Base-by-base conservation (phyloP, 2,797 vertebrate species). In the Enoplosus armatus region DNA sequence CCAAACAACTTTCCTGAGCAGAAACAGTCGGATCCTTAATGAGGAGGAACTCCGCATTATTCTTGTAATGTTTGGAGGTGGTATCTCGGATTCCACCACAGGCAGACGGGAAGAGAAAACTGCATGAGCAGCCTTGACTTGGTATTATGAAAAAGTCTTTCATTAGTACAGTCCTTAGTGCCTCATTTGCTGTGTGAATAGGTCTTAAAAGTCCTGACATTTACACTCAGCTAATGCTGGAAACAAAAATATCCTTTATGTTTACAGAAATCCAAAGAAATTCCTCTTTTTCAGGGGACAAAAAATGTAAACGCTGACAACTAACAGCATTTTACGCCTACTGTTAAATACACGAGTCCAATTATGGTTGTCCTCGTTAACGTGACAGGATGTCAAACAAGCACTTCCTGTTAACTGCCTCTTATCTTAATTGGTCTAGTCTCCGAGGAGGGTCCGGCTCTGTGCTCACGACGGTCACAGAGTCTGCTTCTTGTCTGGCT, bases 361-460 rank as follows among this genome's bases (percentile, higher is more conserved):
- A 91, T 93, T 91, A 91, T 43, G 82, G 73, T 82, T 82, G 92
- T 93, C 89, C 94, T 94, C 82, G 88, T 95, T 95, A 94, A 93
- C 89, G 65, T 93, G 95, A 95, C 95, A 92, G 90, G 87, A 94
- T 94, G 95, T 95, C 94, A 95, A 95, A 96, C 95, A 95, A 93
- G 89, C 91, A 94, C 95, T 95, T 96, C 96, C 96, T 95, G 94
- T 90, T 93, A 94, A 94, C 88, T 77, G 90, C 93, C 91, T 88
- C 92, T 95, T 95, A 94, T 94, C 93, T 95, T 95, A 95, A 95
- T 95, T 95, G 95, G 92, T 72, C 84, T 77, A 2, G 88, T 94
- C 94, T 94, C 94, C 67, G 90, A 73, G 93, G 93, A 95, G 87
- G 89, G 87, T 92, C 91, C 86, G 15, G 75, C 78, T 75, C 81